Conservation (phyloP, 2,888 invertebrate genomes). For the Geotrupes spiniger region DNA sequence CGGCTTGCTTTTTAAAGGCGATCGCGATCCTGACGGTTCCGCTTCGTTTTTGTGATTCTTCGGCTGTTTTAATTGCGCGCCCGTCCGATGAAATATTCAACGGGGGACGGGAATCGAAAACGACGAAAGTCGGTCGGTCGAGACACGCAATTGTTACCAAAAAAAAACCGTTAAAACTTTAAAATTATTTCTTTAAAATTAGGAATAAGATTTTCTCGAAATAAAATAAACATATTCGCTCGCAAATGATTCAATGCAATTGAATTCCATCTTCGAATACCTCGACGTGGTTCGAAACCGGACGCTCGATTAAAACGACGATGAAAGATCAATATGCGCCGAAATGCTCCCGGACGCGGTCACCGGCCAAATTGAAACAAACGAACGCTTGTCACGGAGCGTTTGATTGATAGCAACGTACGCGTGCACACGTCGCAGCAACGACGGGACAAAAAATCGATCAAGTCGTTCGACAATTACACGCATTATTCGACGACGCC, state of each 20-base stretch:
- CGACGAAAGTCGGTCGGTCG: no score
- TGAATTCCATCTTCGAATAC: neutral
- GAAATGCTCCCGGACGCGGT: neutral
- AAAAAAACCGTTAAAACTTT: no score
- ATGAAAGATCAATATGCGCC: neutral
- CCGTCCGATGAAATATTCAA: no score
- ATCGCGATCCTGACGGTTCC: neutral
- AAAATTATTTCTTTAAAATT: no score
- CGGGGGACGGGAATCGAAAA: no score
- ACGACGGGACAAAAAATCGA: neutral
- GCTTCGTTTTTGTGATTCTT: neutral
- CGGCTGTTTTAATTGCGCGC: no score
- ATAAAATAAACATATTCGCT: no score
- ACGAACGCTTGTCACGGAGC: slow-evolving; percentile 9
- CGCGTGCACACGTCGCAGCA: neutral
- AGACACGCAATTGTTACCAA: no score
- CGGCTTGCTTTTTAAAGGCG: slow-evolving; percentile 12
- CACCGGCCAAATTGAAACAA: slow-evolving; percentile 5
- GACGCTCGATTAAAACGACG: neutral
- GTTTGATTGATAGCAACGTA: slow-evolving; percentile 7
- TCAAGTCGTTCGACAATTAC: neutral
- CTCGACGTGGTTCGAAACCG: neutral
- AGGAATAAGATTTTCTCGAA: no score
- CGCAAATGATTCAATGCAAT: no score
- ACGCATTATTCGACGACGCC: neutral